These are phyloP conservation scores for Rallus crepitans DNA, from an alignment of 2,797 vertebrate genomes.

Conservation along the genomic window DNA sequence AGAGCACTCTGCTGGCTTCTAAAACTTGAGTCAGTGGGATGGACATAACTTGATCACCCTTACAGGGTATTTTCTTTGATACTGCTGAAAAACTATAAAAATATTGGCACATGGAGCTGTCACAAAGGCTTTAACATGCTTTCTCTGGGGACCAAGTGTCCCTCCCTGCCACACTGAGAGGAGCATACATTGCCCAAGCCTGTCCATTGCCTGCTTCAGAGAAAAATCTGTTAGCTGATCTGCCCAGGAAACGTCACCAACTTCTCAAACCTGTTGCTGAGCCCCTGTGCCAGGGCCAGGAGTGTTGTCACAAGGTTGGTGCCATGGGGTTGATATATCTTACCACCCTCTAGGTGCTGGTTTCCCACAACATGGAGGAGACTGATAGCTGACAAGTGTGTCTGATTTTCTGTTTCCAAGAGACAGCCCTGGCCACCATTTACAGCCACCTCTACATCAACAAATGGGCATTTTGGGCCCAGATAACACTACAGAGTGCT, in stretches of 20 bases:
- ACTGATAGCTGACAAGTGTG: not conserved
- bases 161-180: not conserved
- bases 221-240: not conserved
- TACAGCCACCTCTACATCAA: not conserved
- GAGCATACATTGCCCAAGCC: not conserved
- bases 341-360: not conserved
- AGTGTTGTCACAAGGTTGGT: not conserved
- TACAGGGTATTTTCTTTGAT: not conserved
- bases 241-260: not conserved
- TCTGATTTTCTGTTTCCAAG: not conserved
- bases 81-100: not conserved
- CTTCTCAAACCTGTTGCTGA: not conserved
- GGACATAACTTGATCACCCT: not conserved
- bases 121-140: not conserved
- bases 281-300: not conserved
- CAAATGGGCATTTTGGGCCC: not conserved
- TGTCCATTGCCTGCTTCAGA: not conserved
- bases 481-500: not conserved
- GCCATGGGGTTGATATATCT: not conserved
- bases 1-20: not conserved
- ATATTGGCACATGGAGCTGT: not conserved
- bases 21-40: not conserved
- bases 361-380: not conserved
- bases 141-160: not conserved
- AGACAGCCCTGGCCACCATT: not conserved